Percentiles rank a stretch among this genome's conserved stretches.
Conservation (phyloP, 1,140 invertebrate genomes). For the Trypoxylus dichotomus region DNA sequence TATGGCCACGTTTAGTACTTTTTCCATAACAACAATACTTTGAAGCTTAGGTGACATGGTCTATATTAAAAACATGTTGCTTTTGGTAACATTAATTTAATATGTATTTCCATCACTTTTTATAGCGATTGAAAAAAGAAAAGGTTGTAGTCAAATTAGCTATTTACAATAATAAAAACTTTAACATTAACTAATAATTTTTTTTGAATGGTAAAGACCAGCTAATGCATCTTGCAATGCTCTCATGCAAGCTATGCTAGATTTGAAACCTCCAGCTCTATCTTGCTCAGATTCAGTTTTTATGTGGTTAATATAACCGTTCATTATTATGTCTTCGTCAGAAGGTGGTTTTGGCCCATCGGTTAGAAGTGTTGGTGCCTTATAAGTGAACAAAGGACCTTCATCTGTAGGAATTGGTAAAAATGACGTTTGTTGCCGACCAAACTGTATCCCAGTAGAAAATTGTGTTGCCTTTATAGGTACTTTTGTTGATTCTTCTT, state of each 20-base stretch:
- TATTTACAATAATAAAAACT: constrained; percentile 6
- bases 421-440: constrained; percentile 59
- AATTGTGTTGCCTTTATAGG: constrained; percentile 66
- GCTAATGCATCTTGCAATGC: constrained; percentile 89
- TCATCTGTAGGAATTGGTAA: constrained; percentile 73
- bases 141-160: neutral
- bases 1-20: no score
- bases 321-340: constrained; percentile 63
- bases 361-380: constrained; percentile 59
- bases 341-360: constrained; percentile 76
- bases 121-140: no score
- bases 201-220: constrained; percentile 72
- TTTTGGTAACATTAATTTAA: no score
- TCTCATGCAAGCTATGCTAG: constrained; percentile 79
- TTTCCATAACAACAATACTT: no score
- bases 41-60: no score
- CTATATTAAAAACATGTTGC: no score
- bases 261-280: constrained; percentile 84
- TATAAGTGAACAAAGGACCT: constrained; percentile 73
- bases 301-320: constrained; percentile 79
- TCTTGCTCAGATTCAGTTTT: constrained; percentile 70
- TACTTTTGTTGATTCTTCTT: constrained; percentile 50
- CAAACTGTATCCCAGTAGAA: constrained; percentile 80
- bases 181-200: constrained; percentile 33
- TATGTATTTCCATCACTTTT: no score